These are phyloP conservation scores for Cyrtodaria siliqua DNA, from an alignment of 2,888 invertebrate species.

Conservation along the genomic window DNA sequence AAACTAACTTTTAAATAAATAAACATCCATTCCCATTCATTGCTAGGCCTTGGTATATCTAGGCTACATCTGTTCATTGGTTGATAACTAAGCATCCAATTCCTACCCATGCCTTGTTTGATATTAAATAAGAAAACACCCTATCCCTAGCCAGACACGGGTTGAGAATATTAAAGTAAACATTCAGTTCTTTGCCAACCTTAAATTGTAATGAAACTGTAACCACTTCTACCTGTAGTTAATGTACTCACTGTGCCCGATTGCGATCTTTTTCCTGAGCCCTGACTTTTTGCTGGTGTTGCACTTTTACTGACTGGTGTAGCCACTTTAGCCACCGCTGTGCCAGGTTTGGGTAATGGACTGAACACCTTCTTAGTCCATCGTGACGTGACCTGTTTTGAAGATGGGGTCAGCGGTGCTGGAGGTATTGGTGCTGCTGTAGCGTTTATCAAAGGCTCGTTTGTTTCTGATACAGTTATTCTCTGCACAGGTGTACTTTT, in stretches of 20 bases:
- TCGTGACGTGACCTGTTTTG: constrained; percentile 18
- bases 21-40: too few species aligned
- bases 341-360: constrained; percentile 3
- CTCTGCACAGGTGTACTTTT: not conserved
- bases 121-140: too few species aligned
- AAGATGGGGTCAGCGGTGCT: not conserved
- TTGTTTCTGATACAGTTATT: not conserved
- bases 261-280: constrained; percentile 39
- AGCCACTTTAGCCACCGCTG: not conserved
- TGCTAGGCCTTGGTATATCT: too few species aligned
- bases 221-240: not conserved
- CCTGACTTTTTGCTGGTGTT: constrained; percentile 12
- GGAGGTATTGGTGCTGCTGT: not conserved
- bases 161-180: too few species aligned
- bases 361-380: constrained; percentile 44
- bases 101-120: too few species aligned
- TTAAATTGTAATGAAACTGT: not conserved
- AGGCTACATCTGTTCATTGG: too few species aligned
- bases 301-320: not conserved
- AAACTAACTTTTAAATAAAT: too few species aligned
- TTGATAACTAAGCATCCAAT: too few species aligned
- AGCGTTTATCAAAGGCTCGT: too few species aligned
- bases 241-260: constrained; percentile 20
- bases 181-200: too few species aligned
- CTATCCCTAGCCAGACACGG: too few species aligned